Evolutionary conservation across 2,797 vertebrate genomes (phyloP).

Genomic region (Tauraco hartlaubi): DNA sequence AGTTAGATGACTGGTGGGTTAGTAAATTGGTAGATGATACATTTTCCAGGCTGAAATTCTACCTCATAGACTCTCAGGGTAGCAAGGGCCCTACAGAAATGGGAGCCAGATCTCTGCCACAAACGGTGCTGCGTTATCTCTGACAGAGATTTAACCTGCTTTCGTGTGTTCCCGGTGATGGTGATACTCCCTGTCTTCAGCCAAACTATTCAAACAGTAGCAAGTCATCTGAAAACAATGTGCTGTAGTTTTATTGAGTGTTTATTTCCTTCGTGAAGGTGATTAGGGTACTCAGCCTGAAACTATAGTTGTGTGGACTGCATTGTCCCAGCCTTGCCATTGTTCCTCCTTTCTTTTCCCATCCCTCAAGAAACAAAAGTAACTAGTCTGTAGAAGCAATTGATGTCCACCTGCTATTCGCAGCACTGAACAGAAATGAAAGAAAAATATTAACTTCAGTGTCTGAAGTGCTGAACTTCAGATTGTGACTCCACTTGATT

Average conservation of each 20-base stretch:
- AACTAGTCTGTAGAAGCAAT: neutral
- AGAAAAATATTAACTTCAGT: neutral
- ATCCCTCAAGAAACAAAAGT: neutral
- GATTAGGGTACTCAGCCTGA: conserved; percentile 38
- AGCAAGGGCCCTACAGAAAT: neutral
- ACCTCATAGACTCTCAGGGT: neutral
- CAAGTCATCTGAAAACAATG: conserved; percentile 37
- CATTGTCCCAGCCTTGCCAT: neutral
- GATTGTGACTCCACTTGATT: neutral
- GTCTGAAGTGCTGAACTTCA: neutral
- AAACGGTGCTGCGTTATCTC: neutral
- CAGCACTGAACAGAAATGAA: conserved; percentile 23
- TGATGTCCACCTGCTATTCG: conserved; percentile 27
- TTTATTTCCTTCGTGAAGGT: conserved; percentile 59
- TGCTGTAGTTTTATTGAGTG: neutral
- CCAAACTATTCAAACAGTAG: neutral
- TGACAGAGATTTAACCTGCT: neutral
- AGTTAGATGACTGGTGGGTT: neutral
- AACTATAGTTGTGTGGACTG: neutral
- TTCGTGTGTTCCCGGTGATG: neutral
- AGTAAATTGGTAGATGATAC: neutral
- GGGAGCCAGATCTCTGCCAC: neutral
- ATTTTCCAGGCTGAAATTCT: conserved; percentile 16
- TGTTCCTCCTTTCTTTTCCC: neutral
- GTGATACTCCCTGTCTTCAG: neutral